Evolutionary conservation across 2,888 invertebrate genomes (phyloP).

Genomic region (Tricholauxania praeusta): DNA sequence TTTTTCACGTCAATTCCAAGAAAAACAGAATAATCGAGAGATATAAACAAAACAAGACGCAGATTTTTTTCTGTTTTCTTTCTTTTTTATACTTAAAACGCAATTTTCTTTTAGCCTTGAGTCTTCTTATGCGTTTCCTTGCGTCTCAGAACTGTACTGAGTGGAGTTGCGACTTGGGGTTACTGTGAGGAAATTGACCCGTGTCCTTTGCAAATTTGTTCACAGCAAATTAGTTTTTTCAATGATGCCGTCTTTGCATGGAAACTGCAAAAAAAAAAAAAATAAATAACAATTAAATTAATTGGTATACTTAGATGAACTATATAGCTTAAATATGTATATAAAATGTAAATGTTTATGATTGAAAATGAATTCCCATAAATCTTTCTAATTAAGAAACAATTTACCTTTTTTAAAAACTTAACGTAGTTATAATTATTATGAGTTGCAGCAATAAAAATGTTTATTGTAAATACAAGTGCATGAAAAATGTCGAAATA

Average conservation of each 20-base stretch:
- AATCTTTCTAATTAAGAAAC: too few species aligned
- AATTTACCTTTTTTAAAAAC: too few species aligned
- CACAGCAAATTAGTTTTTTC: not conserved
- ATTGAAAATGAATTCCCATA: too few species aligned
- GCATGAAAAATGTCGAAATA: too few species aligned
- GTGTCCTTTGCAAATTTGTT: slow-evolving; percentile 42
- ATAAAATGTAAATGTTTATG: too few species aligned
- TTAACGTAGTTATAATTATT: too few species aligned
- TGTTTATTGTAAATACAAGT: too few species aligned
- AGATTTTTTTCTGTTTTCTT: slow-evolving; percentile 14
- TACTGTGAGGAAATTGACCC: not conserved
- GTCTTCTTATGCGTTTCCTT: slow-evolving; percentile 3
- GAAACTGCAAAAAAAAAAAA: slow-evolving; percentile 18
- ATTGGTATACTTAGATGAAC: too few species aligned
- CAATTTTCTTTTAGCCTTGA: slow-evolving; percentile 47
- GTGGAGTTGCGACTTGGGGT: too few species aligned
- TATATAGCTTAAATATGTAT: too few species aligned
- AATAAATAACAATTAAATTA: not conserved
- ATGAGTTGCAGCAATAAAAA: too few species aligned
- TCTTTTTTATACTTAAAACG: slow-evolving; percentile 47
- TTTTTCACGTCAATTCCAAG: slow-evolving; percentile 1
- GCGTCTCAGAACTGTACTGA: not conserved
- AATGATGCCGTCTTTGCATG: not conserved
- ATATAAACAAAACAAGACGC: slow-evolving; percentile 1
- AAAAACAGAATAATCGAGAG: not conserved